Percentiles rank a stretch among this genome's conserved stretches.
phyloP scores from a whole-genome alignment of 2,113 vertebrate species.

The Corythornis vintsioides region DNA sequence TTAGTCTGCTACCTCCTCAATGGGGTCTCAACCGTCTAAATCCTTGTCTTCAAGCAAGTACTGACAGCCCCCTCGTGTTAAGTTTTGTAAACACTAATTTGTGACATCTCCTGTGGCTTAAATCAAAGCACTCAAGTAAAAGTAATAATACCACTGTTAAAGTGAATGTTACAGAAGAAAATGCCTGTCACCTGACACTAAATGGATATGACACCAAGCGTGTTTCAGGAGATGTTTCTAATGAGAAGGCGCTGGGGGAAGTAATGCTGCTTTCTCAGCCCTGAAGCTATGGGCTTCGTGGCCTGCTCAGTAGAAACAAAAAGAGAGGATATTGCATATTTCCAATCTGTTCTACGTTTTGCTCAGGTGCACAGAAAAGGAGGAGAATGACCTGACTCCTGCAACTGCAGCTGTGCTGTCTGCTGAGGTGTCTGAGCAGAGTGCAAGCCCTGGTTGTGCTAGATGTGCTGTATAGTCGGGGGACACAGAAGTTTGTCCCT shows the following conservation, averaged over 20 bases:
- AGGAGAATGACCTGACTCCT: background rate
- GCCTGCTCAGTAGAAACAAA: background rate
- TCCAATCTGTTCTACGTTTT: background rate
- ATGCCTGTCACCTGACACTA: conserved; percentile 23
- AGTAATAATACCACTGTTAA: conserved; percentile 55
- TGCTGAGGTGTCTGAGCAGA: background rate
- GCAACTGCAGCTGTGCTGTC: background rate
- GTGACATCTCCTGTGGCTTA: conserved; percentile 63
- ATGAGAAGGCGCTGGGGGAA: conserved; percentile 1
- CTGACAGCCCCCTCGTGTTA: conserved; percentile 72
- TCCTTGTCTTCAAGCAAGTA: conserved; percentile 42
- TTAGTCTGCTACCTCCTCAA: background rate
- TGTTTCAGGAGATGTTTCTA: conserved; percentile 26
- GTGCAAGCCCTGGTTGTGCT: background rate
- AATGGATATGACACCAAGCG: background rate
- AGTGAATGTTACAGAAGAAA: conserved; percentile 2
- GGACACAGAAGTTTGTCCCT: background rate
- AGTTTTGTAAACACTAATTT: conserved; percentile 71
- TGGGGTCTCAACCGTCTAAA: conserved; percentile 38
- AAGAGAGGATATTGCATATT: background rate
- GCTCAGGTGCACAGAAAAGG: background rate
- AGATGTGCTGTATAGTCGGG: accelerated
- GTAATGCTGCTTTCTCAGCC: accelerated
- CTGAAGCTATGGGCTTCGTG: background rate
- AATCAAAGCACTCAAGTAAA: conserved; percentile 64